Evolutionary conservation across 2,888 invertebrate genomes (phyloP).

Genomic region (Cataglyphis rosenhaueri): DNA sequence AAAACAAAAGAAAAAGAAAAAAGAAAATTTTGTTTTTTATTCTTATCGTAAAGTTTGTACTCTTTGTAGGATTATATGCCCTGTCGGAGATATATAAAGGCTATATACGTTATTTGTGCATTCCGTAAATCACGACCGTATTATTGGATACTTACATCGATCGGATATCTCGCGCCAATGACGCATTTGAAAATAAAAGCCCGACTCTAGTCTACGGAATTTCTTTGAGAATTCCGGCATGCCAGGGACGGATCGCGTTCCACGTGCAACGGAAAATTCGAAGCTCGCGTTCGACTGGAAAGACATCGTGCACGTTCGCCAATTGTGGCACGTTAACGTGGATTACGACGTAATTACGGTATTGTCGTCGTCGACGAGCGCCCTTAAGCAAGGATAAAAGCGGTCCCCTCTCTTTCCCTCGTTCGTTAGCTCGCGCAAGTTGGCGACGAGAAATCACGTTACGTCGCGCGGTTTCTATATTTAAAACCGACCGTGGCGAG

Average conservation of each 20-base stretch:
- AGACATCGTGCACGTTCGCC: constrained; percentile 46
- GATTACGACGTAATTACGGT: constrained; percentile 65
- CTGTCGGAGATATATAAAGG: neutral
- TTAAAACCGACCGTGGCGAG: constrained; percentile 67
- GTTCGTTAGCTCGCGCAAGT: constrained; percentile 7
- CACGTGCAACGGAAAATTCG: constrained; percentile 55
- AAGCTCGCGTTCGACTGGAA: constrained; percentile 59
- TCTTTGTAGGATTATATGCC: neutral
- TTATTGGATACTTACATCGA: constrained; percentile 72
- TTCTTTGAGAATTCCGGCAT: constrained; percentile 59
- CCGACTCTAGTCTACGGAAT: constrained; percentile 63
- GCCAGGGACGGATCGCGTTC: constrained; percentile 50
- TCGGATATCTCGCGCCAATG: constrained; percentile 64
- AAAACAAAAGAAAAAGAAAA: neutral
- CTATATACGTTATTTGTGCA: constrained; percentile 15
- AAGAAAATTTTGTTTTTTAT: neutral
- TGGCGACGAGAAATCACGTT: constrained; percentile 67
- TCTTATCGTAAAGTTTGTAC: neutral
- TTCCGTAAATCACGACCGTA: constrained; percentile 66
- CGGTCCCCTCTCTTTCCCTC: neutral
- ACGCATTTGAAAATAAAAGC: constrained; percentile 66
- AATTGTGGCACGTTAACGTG: constrained; percentile 57
- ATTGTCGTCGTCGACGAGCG: neutral
- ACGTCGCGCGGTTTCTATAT: constrained; percentile 62
- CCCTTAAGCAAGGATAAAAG: constrained; percentile 26